Evolutionary conservation across 2,797 vertebrate species (phyloP), one percentile per base, ranked within the genome.

Genomic region (Iguana delicatissima): DNA sequence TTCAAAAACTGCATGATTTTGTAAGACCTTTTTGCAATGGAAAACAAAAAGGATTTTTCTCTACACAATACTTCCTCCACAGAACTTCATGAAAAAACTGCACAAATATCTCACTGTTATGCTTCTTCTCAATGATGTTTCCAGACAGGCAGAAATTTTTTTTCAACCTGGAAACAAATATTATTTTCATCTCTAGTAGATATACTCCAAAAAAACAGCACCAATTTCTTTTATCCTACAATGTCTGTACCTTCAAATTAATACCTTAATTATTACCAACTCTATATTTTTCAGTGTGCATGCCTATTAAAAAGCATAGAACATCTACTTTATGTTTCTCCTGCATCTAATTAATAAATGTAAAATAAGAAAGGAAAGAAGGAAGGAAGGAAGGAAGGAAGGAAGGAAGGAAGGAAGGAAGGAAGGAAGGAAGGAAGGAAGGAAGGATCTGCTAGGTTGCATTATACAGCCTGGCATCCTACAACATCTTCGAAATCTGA

Each of bases 401-500:
- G 42, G 24, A 22, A 14, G 4, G 0, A 62, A 50, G 74, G 38
- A 55, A 46, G 42, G 24, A 22, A 14, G 4, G 0, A 62, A 50
- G 74, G 38, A 55, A 46, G 42, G 24, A 22, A 14, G 4, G 0
- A 62, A 50, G 74, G 38, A 55, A 46, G 42, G 24, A 22, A 14
- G 4, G 0, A 62, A 50, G 74, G 38, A 57, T 6, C 59, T 90
- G 20, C 32, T 38, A 62, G 50, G n/a, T 57, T 46, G 35, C 24
- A 86, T 50, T 50, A 1, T 50, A 9, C 73, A 0, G 22, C n/a
- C 90, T 38, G 74, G 32, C 84, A 92, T 57, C 20, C 6, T 93
- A 89, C 83, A 92, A 93, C 95, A 95, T 96, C 95, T 97, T 93
- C 96, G 92, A 86, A 95, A 88, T 96, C 93, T 95, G 94, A 96